Conservation (phyloP, 2,797 vertebrate species). For the Petrocephalus schoutedeni region DNA sequence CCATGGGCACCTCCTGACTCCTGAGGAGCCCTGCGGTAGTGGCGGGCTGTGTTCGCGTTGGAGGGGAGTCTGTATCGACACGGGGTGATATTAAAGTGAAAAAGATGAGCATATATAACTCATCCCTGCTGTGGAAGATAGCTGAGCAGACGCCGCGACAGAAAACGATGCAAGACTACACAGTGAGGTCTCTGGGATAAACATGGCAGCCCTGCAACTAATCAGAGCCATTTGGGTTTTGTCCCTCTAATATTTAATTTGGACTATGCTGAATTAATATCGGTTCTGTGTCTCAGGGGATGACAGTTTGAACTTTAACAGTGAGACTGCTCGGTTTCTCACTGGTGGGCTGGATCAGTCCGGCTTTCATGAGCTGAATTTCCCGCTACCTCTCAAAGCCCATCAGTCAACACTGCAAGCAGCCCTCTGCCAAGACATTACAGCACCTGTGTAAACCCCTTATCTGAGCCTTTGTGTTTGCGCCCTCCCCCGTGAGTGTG, state of each 20-base stretch:
- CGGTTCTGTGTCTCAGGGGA: neutral
- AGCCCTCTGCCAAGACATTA: neutral
- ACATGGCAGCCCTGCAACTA: neutral
- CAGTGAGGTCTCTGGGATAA: neutral
- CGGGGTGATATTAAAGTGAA: neutral
- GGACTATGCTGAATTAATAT: neutral
- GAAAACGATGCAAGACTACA: neutral
- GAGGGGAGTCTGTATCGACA: slow-evolving; percentile 75
- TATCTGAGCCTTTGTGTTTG: neutral
- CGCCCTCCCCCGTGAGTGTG: neutral
- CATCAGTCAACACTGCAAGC: neutral
- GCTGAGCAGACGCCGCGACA: neutral
- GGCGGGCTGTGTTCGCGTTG: slow-evolving; percentile 63
- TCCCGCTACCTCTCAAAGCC: neutral
- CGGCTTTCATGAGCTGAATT: neutral
- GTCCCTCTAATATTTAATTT: neutral
- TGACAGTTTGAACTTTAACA: neutral
- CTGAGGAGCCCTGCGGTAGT: slow-evolving; percentile 75
- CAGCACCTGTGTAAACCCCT: neutral
- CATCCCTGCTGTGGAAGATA: neutral
- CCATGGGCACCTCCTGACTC: slow-evolving; percentile 72
- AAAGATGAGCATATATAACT: neutral
- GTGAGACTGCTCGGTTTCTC: neutral
- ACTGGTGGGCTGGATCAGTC: neutral
- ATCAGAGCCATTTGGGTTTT: neutral